Percentiles rank a stretch among this genome's conserved stretches.
These are phyloP conservation scores for Onychomys torridus DNA, from an alignment of 2,797 vertebrate genomes.

Conservation along the genomic window DNA sequence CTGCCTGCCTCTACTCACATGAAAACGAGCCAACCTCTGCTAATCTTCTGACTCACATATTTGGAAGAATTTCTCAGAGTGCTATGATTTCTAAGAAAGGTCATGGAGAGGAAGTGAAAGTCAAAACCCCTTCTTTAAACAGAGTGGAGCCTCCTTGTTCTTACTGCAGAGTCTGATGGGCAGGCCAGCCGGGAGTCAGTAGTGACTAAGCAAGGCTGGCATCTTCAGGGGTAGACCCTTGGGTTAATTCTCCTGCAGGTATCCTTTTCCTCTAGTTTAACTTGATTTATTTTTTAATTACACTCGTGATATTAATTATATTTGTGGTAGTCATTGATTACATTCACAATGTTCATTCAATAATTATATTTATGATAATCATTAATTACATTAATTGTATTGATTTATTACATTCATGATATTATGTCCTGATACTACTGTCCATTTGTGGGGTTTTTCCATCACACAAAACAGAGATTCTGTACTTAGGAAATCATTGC, in stretches of 20 bases:
- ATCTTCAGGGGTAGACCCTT: not conserved
- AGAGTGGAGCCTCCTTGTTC: not conserved
- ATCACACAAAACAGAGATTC: too few relatives aligned
- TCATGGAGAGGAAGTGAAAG: conserved; percentile 35
- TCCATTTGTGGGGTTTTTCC: too few relatives aligned
- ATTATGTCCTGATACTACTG: too few relatives aligned
- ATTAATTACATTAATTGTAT: too few relatives aligned
- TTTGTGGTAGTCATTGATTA: too few relatives aligned
- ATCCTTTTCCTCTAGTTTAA: not conserved
- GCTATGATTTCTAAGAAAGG: conserved; percentile 24
- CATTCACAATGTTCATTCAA: too few relatives aligned
- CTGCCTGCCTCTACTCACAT: not conserved
- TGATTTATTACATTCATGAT: too few relatives aligned
- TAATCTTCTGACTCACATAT: not conserved
- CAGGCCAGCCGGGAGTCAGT: not conserved
- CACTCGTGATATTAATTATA: too few relatives aligned
- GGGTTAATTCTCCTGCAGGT: not conserved
- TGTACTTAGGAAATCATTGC: too few relatives aligned
- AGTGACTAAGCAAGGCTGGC: not conserved
- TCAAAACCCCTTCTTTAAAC: not conserved
- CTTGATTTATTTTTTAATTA: too few relatives aligned
- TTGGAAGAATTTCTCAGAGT: conserved; percentile 19
- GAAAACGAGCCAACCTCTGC: not conserved
- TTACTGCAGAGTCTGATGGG: not conserved
- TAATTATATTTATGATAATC: too few relatives aligned